These are phyloP conservation scores for Distichodus sexfasciatus DNA, from an alignment of 2,797 vertebrate genomes.

Conservation along the genomic window DNA sequence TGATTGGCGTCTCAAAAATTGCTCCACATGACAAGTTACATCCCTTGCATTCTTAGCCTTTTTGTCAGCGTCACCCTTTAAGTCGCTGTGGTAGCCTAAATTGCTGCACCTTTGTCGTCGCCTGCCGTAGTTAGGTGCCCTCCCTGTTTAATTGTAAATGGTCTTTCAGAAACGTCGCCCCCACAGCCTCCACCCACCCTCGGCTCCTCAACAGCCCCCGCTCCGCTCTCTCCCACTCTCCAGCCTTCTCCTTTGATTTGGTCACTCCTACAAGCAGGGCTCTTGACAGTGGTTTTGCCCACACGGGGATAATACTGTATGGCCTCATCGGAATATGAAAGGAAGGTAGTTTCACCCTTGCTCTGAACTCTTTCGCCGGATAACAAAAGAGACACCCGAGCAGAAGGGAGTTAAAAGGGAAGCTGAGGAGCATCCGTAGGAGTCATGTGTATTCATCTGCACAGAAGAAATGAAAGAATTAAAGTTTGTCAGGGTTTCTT, in stretches of 20 bases:
- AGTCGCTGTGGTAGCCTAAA: neutral
- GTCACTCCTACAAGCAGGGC: slow-evolving; percentile 37
- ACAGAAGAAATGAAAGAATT: slow-evolving; percentile 24
- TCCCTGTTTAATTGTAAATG: slow-evolving; percentile 52
- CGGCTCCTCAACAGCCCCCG: slow-evolving; percentile 28
- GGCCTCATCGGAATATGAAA: slow-evolving; percentile 59
- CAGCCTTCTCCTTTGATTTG: slow-evolving; percentile 49
- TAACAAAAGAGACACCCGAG: slow-evolving; percentile 46
- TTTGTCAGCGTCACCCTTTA: neutral
- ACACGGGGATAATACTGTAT: slow-evolving; percentile 46
- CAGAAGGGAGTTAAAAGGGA: slow-evolving; percentile 29
- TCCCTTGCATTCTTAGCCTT: neutral
- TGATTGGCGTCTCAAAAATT: neutral
- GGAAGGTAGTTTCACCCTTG: slow-evolving; percentile 51
- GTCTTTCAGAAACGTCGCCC: slow-evolving; percentile 41
- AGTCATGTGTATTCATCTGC: slow-evolving; percentile 32
- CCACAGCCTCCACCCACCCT: slow-evolving; percentile 39
- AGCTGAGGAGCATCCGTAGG: slow-evolving; percentile 24
- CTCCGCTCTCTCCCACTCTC: slow-evolving; percentile 34
- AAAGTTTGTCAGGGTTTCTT: slow-evolving; percentile 10
- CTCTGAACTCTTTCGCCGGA: slow-evolving; percentile 45
- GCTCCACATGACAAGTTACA: neutral
- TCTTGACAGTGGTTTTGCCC: slow-evolving; percentile 54
- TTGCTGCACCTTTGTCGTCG: slow-evolving; percentile 1
- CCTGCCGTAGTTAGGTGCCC: neutral